These are phyloP conservation scores for Hybos culiciformis DNA, from an alignment of 2,888 invertebrate species.

Conservation along the genomic window DNA sequence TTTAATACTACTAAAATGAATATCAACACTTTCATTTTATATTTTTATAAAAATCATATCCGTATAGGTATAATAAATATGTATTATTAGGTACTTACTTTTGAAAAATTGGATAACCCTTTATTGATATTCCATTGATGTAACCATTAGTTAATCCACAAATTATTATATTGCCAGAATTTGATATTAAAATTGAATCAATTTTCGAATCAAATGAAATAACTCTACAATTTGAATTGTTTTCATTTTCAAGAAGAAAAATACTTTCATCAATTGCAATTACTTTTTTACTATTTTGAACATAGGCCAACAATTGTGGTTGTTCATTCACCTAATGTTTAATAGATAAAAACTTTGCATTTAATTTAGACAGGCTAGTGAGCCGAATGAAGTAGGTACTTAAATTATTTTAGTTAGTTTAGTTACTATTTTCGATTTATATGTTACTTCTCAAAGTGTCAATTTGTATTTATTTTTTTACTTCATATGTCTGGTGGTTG, in stretches of 20 bases:
- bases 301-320: slow-evolving; percentile 25
- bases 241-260: slow-evolving; percentile 29
- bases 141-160: slow-evolving; percentile 31
- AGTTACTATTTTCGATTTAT: too few species aligned
- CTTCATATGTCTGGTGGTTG: too few species aligned
- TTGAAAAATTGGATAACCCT: slow-evolving; percentile 29
- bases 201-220: slow-evolving; percentile 26
- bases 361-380: too few species aligned
- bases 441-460: too few species aligned
- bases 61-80: background rate
- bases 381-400: too few species aligned
- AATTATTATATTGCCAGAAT: slow-evolving; percentile 29
- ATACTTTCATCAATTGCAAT: slow-evolving; percentile 29
- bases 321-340: slow-evolving; percentile 23
- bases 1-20: too few species aligned
- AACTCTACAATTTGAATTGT: slow-evolving; percentile 27
- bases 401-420: too few species aligned
- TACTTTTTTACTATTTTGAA: slow-evolving; percentile 29
- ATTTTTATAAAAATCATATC: background rate
- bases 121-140: slow-evolving; percentile 30
- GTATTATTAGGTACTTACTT: slow-evolving; percentile 15
- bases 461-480: too few species aligned
- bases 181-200: slow-evolving; percentile 26
- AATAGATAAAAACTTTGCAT: background rate
- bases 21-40: too few species aligned